Evolutionary conservation across 1,140 invertebrate species (phyloP).

Genomic region (Zaprionus inermis): DNA sequence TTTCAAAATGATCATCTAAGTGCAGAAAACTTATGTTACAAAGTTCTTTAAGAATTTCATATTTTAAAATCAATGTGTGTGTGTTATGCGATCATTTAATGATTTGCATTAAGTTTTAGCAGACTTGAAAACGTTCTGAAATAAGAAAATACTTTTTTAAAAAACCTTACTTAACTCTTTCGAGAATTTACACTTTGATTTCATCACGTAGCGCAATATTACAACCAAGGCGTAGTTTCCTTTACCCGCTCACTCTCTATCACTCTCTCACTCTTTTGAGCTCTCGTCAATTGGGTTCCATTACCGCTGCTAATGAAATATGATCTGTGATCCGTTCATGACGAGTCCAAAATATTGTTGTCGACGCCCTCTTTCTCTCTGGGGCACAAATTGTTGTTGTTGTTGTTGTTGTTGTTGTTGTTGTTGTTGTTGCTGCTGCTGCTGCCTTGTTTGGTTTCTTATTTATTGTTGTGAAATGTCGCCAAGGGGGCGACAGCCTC

Average conservation of each 20-base stretch:
- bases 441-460: constrained; percentile 33
- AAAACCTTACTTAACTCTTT: neutral
- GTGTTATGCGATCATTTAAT: too few species aligned
- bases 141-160: neutral
- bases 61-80: too few species aligned
- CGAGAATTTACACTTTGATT: neutral
- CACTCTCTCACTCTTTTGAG: neutral
- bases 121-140: too few species aligned
- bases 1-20: too few species aligned
- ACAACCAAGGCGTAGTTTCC: neutral
- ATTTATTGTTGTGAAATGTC: constrained; percentile 76
- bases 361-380: constrained; percentile 57
- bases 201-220: neutral
- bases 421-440: constrained; percentile 26
- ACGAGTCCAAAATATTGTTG: constrained; percentile 37
- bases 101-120: too few species aligned
- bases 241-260: neutral
- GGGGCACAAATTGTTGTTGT: constrained; percentile 51
- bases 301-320: constrained; percentile 31
- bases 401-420: too few species aligned
- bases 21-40: too few species aligned
- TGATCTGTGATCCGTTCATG: constrained; percentile 36
- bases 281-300: neutral
- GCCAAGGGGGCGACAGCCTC: constrained; percentile 32
- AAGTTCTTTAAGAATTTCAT: too few species aligned